Evolutionary conservation across 2,113 vertebrate species (phyloP).

Genomic region (Ahaetulla prasina): DNA sequence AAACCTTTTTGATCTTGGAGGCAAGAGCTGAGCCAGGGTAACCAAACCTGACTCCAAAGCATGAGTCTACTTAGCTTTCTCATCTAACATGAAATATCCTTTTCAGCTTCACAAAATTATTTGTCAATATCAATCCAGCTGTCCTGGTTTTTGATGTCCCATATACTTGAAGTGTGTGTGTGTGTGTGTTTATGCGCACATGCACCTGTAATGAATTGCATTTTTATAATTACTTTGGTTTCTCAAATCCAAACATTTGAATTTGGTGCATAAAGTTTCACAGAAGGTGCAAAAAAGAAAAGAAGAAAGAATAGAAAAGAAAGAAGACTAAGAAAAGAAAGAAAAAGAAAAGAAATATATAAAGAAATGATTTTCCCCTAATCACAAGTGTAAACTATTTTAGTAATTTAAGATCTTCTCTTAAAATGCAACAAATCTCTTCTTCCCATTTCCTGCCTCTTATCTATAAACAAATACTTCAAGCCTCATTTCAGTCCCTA

Average conservation of each 20-base stretch:
- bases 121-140: background rate
- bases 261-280: background rate
- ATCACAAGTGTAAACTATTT: background rate
- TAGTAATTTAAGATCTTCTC: background rate
- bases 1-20: background rate
- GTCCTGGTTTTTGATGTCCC: background rate
- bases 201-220: background rate
- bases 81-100: background rate
- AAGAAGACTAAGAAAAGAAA: background rate
- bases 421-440: background rate
- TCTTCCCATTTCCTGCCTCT: background rate
- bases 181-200: rapidly evolving
- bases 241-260: background rate
- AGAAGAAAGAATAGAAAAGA: background rate
- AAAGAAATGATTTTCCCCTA: background rate
- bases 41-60: background rate
- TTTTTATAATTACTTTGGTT: background rate
- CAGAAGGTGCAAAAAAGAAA: background rate
- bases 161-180: background rate
- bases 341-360: background rate
- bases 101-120: background rate
- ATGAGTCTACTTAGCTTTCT: background rate
- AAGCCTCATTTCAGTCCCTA: background rate
- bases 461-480: background rate
- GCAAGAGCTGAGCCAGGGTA: background rate